Percentiles rank a stretch among this genome's conserved stretches.
phyloP scores from a whole-genome alignment of 2,113 vertebrate species.

The Macrotis lagotis region DNA sequence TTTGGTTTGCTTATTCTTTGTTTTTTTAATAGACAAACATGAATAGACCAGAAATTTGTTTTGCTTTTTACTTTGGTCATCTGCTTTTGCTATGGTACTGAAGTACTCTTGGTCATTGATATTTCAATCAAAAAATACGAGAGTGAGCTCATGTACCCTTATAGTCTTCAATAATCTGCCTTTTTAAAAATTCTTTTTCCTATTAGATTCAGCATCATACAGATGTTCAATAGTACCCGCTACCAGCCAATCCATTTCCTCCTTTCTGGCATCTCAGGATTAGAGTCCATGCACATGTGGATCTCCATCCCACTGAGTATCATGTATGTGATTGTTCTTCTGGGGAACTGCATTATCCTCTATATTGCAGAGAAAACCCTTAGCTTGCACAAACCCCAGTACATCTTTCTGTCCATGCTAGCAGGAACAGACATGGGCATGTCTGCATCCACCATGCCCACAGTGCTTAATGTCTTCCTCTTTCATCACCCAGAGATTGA shows the following conservation, averaged over 20 bases:
- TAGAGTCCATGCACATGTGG: conserved; percentile 45
- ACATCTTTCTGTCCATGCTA: conserved; percentile 46
- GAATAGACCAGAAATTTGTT: not conserved
- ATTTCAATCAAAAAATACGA: not conserved
- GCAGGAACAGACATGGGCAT: conserved; percentile 11
- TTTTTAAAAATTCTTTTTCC: not conserved
- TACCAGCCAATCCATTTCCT: conserved; percentile 24
- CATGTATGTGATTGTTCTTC: conserved; percentile 40
- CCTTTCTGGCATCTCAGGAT: conserved; percentile 50
- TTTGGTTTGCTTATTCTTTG: no score
- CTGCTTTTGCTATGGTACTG: not conserved
- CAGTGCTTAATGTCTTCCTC: conserved; percentile 47
- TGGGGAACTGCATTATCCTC: conserved; percentile 59
- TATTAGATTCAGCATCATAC: not conserved
- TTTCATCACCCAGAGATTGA: conserved; percentile 5
- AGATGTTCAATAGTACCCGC: not conserved
- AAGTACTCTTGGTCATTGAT: not conserved
- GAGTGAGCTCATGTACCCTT: not conserved
- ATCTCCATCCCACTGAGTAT: conserved; percentile 42
- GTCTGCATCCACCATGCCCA: conserved; percentile 34
- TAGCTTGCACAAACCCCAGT: conserved; percentile 34
- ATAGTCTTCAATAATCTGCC: not conserved
- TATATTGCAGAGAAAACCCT: conserved; percentile 25
- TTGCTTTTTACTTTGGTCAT: not conserved
- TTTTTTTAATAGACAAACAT: not conserved